These are phyloP conservation scores for Dreissena polymorpha DNA, from an alignment of 1,140 invertebrate species.

Conservation along the genomic window DNA sequence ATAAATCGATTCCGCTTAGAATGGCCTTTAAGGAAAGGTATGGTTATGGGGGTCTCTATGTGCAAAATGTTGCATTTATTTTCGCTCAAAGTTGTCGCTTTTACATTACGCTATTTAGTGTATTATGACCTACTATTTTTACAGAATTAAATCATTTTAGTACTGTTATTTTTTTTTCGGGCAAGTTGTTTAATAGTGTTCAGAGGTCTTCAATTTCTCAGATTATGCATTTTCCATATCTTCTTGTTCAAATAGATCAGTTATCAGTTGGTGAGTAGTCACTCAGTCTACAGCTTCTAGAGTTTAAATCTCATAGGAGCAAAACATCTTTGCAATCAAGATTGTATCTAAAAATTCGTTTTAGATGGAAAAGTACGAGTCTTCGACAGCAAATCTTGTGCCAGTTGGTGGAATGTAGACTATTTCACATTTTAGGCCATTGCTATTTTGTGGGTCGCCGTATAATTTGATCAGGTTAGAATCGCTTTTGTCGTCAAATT, in stretches of 20 bases:
- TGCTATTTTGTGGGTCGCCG: background rate
- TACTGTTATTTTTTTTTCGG: background rate
- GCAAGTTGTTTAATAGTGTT: background rate
- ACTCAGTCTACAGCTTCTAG: background rate
- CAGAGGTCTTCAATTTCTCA: background rate
- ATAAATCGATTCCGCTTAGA: too few relatives aligned
- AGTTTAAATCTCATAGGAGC: conserved; percentile 31
- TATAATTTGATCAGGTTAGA: conserved; percentile 23
- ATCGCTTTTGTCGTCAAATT: background rate
- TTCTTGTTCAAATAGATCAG: too few relatives aligned
- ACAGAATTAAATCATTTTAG: too few relatives aligned
- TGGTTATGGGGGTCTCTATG: too few relatives aligned
- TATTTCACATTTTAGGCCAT: conserved; percentile 13
- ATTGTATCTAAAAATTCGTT: conserved; percentile 23
- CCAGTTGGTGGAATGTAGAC: conserved; percentile 23
- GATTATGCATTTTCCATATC: background rate
- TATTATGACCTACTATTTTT: too few relatives aligned
- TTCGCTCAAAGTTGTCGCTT: too few relatives aligned
- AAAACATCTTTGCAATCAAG: conserved; percentile 14
- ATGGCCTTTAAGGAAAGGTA: too few relatives aligned
- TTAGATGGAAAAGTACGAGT: conserved; percentile 32
- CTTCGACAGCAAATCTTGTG: conserved; percentile 14
- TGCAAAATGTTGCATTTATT: too few relatives aligned
- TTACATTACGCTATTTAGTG: too few relatives aligned
- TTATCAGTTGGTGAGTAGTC: background rate